Conservation (phyloP, 2,888 invertebrate species). For the Volucella zonaria region DNA sequence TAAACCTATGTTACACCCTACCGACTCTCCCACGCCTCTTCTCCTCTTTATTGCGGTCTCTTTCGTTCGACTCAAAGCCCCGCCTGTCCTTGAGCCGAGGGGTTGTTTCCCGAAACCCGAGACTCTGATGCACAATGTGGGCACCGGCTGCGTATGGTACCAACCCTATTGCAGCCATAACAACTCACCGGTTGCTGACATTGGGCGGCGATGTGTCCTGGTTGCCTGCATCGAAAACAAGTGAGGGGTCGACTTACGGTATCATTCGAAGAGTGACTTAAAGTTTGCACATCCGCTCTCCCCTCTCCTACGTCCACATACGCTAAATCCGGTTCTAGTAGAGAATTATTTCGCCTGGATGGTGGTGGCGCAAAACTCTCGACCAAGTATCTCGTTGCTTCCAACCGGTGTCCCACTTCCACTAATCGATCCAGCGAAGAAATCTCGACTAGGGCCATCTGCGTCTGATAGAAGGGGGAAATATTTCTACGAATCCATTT, state of each 20-base stretch:
- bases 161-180: conserved; percentile 18
- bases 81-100: conserved; percentile 3
- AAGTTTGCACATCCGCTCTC: not conserved
- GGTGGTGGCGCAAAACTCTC: conserved; percentile 25
- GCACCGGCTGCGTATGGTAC: conserved; percentile 18
- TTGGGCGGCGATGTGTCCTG: too few relatives aligned
- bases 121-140: not conserved
- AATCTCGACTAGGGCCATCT: conserved; percentile 11
- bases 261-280: too few relatives aligned
- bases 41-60: conserved; percentile 4
- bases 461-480: conserved; percentile 19
- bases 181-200: conserved; percentile 38
- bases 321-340: conserved; percentile 22
- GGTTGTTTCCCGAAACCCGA: conserved; percentile 21
- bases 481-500: conserved; percentile 10
- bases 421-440: conserved; percentile 3
- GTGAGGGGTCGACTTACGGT: not conserved
- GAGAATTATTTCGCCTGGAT: not conserved
- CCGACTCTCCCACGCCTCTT: not conserved
- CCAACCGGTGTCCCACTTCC: conserved; percentile 2
- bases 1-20: not conserved
- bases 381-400: conserved; percentile 3
- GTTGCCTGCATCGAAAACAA: conserved; percentile 36
- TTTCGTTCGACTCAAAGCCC: conserved; percentile 21
- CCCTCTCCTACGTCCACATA: not conserved